phyloP scores from a whole-genome alignment of 2,113 vertebrate species.

The Dermatemys mawii region DNA sequence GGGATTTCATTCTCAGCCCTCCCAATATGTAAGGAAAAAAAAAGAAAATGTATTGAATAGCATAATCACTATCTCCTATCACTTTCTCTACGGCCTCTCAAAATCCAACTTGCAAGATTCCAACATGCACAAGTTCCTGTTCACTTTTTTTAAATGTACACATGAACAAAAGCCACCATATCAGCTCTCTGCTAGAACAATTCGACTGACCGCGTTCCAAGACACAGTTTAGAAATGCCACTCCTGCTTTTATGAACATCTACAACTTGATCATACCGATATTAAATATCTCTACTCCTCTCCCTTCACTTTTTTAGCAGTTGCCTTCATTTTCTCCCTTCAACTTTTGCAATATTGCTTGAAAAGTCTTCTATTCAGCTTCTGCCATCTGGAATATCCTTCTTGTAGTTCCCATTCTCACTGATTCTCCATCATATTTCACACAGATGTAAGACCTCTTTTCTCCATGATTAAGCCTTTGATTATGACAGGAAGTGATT shows the following conservation, averaged over 20 bases:
- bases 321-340: not conserved
- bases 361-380: not conserved
- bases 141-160: not conserved
- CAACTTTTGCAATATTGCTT: not conserved
- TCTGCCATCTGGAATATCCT: not conserved
- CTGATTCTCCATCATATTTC: not conserved
- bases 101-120: not conserved
- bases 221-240: not conserved
- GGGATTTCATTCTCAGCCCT: not conserved
- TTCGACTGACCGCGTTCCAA: not conserved
- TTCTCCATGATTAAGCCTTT: not conserved
- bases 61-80: not conserved
- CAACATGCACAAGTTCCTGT: not conserved
- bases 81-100: not conserved
- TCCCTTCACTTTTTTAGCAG: not conserved
- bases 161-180: not conserved
- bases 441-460: not conserved
- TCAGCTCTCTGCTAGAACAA: not conserved
- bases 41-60: not conserved
- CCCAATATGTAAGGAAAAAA: not conserved
- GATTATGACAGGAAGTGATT: not conserved
- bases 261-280: not conserved
- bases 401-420: not conserved
- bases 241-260: not conserved
- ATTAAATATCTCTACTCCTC: not conserved